Evolutionary conservation across 2,797 vertebrate genomes (phyloP).

Genomic region (Adelosebastes latens): DNA sequence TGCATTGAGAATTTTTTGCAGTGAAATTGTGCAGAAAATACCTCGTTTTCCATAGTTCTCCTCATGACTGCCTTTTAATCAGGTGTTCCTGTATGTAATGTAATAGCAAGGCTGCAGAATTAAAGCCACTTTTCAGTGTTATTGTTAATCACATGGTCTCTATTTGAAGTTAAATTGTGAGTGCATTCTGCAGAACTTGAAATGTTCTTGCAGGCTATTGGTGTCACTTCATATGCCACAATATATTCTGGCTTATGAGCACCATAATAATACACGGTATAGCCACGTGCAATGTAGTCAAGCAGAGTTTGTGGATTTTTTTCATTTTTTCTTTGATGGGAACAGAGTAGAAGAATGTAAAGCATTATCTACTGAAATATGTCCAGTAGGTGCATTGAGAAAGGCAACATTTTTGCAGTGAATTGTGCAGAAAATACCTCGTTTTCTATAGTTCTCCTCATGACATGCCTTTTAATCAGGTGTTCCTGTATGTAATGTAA

Average conservation of each 20-base stretch:
- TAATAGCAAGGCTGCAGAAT: neutral
- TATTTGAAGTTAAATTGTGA: neutral
- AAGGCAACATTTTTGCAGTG: neutral
- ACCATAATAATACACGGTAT: neutral
- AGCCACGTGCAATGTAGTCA: constrained; percentile 36
- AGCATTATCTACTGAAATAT: neutral
- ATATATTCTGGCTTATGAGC: neutral
- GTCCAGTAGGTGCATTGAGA: neutral
- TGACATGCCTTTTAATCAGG: neutral
- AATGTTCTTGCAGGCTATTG: rapidly evolving
- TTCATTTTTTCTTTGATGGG: neutral
- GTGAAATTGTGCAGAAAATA: neutral
- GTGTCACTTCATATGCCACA: neutral
- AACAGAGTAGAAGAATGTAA: neutral
- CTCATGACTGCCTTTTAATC: neutral
- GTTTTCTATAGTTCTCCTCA: neutral
- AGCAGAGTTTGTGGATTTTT: neutral
- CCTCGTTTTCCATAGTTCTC: neutral
- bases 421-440: neutral
- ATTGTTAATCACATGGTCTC: constrained; percentile 2
- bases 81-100: neutral
- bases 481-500: neutral
- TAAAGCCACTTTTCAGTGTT: neutral
- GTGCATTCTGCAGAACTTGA: neutral
- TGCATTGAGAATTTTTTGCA: neutral